phyloP scores from a whole-genome alignment of 2,888 invertebrate genomes.

The Dastarcus helophoroides region DNA sequence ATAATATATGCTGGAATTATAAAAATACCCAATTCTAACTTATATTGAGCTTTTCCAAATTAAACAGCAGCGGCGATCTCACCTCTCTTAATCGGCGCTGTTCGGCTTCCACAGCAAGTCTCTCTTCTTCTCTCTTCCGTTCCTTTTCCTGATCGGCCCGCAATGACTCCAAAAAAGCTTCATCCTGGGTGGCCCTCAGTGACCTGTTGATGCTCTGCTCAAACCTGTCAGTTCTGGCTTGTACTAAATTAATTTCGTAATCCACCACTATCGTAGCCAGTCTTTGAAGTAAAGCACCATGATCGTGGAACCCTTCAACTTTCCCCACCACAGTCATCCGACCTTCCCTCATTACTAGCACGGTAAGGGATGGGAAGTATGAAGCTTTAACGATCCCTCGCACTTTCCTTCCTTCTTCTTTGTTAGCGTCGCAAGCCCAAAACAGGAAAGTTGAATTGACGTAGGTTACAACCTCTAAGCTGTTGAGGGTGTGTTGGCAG shows the following conservation, averaged over 20 bases:
- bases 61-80: constrained; percentile 4
- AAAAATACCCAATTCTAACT: too few relatives aligned
- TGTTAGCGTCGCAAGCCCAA: constrained; percentile 87
- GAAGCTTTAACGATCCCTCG: constrained; percentile 76
- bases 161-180: constrained; percentile 84
- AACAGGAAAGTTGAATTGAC: constrained; percentile 77
- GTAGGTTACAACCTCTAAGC: constrained; percentile 63
- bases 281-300: constrained; percentile 58
- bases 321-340: constrained; percentile 89
- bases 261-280: constrained; percentile 67
- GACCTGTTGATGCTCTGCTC: constrained; percentile 78
- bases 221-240: constrained; percentile 74
- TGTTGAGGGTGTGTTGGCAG: constrained; percentile 61
- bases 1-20: too few relatives aligned
- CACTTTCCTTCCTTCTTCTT: constrained; percentile 86
- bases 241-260: constrained; percentile 78
- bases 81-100: constrained; percentile 34
- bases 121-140: constrained; percentile 51
- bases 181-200: constrained; percentile 82
- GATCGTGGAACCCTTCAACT: constrained; percentile 73
- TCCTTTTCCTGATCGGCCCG: constrained; percentile 94
- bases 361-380: constrained; percentile 75
- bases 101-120: constrained; percentile 42
- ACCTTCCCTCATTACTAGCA: constrained; percentile 81
- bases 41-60: too few relatives aligned